These are phyloP conservation scores for Drosophila meridiana DNA, from an alignment of 2,888 invertebrate genomes.

Conservation along the genomic window DNA sequence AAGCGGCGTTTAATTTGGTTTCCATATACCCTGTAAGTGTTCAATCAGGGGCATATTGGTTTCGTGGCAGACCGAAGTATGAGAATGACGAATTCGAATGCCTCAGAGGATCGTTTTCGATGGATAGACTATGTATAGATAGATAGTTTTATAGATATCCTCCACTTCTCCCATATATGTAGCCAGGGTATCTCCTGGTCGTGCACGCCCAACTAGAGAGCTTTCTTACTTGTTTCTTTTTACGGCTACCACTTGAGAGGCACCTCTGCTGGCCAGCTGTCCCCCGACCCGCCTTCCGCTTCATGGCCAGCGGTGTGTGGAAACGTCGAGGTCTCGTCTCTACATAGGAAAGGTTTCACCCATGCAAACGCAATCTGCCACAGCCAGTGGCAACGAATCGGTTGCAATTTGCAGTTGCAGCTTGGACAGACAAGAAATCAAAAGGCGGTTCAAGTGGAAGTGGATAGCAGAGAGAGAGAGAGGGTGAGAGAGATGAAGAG, in stretches of 20 bases:
- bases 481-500: too few relatives aligned
- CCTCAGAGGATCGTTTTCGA: too few relatives aligned
- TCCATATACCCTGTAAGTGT: background rate
- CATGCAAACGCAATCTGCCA: constrained; percentile 36
- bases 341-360: constrained; percentile 52
- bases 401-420: constrained; percentile 72
- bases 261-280: constrained; percentile 4
- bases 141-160: too few relatives aligned
- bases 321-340: constrained; percentile 47
- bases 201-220: background rate
- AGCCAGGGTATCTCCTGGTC: background rate
- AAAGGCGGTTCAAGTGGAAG: constrained; percentile 10
- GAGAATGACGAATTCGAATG: too few relatives aligned
- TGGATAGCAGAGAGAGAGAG: background rate
- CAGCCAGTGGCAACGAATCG: constrained; percentile 55
- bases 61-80: too few relatives aligned
- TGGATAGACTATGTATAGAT: too few relatives aligned
- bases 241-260: constrained; percentile 52
- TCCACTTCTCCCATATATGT: too few relatives aligned
- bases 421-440: constrained; percentile 49
- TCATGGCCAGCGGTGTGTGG: constrained; percentile 36
- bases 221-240: constrained; percentile 23
- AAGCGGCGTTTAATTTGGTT: constrained; percentile 53
- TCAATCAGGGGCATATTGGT: background rate
- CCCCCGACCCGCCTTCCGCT: constrained; percentile 6